Base-by-base conservation (phyloP, 2,797 vertebrate species). In the Oryzias dopingdopingensis region DNA sequence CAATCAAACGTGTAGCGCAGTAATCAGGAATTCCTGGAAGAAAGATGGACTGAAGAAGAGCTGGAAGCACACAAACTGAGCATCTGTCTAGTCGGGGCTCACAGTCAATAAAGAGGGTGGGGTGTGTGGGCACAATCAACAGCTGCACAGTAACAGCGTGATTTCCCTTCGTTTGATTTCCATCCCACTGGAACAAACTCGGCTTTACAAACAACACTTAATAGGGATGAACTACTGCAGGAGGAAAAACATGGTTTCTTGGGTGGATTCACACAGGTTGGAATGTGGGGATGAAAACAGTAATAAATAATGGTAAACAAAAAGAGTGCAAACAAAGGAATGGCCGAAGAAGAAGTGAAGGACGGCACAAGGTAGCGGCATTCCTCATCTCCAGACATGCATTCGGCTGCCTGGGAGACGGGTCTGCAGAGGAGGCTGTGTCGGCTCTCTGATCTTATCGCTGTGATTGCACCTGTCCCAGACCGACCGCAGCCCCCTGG, bases 381-480 rank as follows among this genome's bases (percentile, higher is more conserved):
- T 86, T 80, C 84, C 75, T 42, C 16, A 54, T 40, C 45, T 51
- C 14, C 1, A 77, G 75, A 66, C 51, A 45, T 68, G 52, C 72
- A 72, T 71, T 61, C 65, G 59, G 69, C 69, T 55, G 70, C 68
- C 69, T 68, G 70, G 70, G 83, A 80, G 81, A 76, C 69, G 73
- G 64, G 79, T 77, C 71, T 75, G 84, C 78, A 80, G 79, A 65
- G 76, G 79, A 71, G 83, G 82, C 82, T 82, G 80, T 83, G 82
- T 74, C 56, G 77, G 76, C 72, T 75, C 79, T 89, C 81, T 88
- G 91, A 92, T 92, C 85, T 90, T 92, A 92, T 92, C 90, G 84
- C 79, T 88, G 87, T 92, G 92, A 92, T 92, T 92, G 91, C 90
- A 91, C 90, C 91, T 92, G 90, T 91, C 88, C 87, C 80, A 80